Base-by-base conservation (phyloP, 2,888 invertebrate genomes). In the Byasa hedistus region DNA sequence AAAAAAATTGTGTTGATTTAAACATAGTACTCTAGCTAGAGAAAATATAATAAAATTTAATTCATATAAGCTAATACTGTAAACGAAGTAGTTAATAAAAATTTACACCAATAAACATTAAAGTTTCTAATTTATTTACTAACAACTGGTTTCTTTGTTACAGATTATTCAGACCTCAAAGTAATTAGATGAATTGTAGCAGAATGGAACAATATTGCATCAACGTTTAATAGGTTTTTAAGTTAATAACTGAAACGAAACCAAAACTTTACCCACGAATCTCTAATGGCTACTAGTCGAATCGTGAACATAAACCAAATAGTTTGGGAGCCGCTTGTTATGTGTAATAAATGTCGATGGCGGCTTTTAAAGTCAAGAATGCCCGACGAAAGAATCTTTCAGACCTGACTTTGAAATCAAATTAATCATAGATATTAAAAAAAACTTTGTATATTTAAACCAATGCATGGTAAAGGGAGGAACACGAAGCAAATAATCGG, bases 401-500 rank as follows among this genome's bases (percentile, higher is more conserved):
- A 90, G 79, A 91, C 91, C 79, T 91, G 91, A 91, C 78, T 87
- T 64, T 32, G 19, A 8, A 65, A 52, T 54, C 1, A n/a, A 48
- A 48, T 48, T 48, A 19, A 55, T 55, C 69, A 72, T 70, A 69
- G 69, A 71, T 73, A 68, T 68, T 64, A 66, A 70, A 68, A 65
- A 1, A 67, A 71, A 70, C 68, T 68, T 66, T 70, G 72, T 69
- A 81, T 78, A 80, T 72, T 77, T 76, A 86, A 89, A 80, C 84
- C 86, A 86, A 91, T 91, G 91, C 83, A 91, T 91, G 91, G 89
- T 88, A 82, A 83, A 80, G 80, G 79, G 73, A 81, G 78, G 72
- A 80, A 76, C 80, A 78, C 84, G 84, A 81, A 78, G 75, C 75
- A 79, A 79, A 79, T 82, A 81, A 85, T 79, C 82, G 81, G 81